Evolutionary conservation across 1,140 invertebrate species (phyloP), one percentile per base, ranked within the genome.

Genomic region (Brachystomella parvula): DNA sequence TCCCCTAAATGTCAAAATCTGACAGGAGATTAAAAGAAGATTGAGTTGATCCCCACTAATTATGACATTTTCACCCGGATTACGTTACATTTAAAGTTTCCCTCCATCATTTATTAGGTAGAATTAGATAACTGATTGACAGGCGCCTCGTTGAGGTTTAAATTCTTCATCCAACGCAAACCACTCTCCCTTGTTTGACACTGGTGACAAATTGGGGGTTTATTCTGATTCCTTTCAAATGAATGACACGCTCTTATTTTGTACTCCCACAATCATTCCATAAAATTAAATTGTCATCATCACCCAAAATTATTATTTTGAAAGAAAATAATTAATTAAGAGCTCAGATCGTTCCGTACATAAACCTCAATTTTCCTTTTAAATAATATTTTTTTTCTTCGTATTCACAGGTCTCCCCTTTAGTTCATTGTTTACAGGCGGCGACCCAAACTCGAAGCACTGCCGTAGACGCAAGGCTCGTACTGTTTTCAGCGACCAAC

Each of bases 401-500:
- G 66, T 72, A 64, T 61, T 72, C 73, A 0, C 75, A 87, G 87
- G 87, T 31, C 79, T 89, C 28, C 86, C 86, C 0, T 86, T 89
- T 73, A 85, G 85, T 64, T 82, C 85, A 0, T 75, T 89, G 32
- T 89, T 89, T 78, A 82, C 87, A 31, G 74, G 74, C 1, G 75
- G 71, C 26, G 89, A 81, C 66, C 75, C 75, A 26, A 77, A 89
- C 0, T 79, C 90, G 35, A 93, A 94, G 77, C 90, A 94, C 74
- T 95, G 93, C 78, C 82, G 94, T 9, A 83, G 94, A 74, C 82
- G 94, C 71, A 97, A 96, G 81, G 94, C 94, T 0, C 81, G 96
- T 58, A 99, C 96, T 0, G 96, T 99, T 1, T 99, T 99, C 80
- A 97, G 94, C 61, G 96, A 98, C 77, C 90, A 94, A 26, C 94